phyloP scores from a whole-genome alignment of 2,113 vertebrate species.

The Terrapene triunguis region DNA sequence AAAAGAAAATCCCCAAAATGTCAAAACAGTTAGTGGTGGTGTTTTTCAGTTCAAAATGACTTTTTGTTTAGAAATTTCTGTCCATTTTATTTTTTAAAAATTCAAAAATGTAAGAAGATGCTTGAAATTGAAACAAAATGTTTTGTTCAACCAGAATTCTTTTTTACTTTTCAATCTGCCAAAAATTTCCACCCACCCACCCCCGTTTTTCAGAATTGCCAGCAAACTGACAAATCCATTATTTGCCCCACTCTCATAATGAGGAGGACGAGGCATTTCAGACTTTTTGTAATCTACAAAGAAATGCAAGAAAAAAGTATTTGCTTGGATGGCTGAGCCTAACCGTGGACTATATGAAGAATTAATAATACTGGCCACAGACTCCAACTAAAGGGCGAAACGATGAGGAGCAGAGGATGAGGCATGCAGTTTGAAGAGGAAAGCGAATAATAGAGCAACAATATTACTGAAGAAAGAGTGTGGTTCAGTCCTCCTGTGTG shows the following conservation, averaged over 20 bases:
- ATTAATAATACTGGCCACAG: neutral
- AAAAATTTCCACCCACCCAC: neutral
- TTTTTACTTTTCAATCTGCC: neutral
- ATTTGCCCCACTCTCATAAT: neutral
- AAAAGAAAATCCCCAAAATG: too few species aligned
- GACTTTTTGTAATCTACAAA: neutral
- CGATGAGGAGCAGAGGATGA: neutral
- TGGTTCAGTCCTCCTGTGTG: neutral
- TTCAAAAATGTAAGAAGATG: neutral
- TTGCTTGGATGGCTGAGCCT: neutral
- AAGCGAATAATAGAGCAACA: neutral
- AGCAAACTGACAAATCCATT: neutral
- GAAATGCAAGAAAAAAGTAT: neutral
- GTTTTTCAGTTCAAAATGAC: too few species aligned
- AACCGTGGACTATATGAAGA: neutral
- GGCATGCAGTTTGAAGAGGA: neutral
- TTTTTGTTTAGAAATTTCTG: too few species aligned
- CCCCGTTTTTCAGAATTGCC: neutral
- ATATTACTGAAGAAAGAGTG: neutral
- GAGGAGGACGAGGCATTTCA: neutral
- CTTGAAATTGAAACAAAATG: neutral
- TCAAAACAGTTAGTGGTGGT: too few species aligned
- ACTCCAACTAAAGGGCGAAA: neutral
- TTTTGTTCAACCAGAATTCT: neutral
- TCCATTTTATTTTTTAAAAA: too few species aligned